Conservation (phyloP, 2,888 invertebrate species). For the Hypselothyrea guttata region DNA sequence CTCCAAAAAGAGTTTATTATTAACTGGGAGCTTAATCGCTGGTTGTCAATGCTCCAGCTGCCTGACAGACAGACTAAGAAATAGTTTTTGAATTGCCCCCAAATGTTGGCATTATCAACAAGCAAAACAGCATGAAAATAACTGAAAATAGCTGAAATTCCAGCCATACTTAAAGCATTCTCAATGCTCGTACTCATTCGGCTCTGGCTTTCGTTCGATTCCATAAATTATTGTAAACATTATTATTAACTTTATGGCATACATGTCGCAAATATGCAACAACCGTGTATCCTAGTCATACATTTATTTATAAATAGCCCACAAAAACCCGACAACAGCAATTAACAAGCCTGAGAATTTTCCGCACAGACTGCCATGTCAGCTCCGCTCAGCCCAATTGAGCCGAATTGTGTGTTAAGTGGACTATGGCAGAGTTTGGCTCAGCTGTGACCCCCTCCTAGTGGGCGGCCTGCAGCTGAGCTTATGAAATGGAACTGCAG, state of each 20-base stretch:
- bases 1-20: constrained; percentile 53
- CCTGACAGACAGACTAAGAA: constrained; percentile 20
- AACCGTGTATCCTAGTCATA: constrained; percentile 15
- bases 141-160: constrained; percentile 10
- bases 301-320: constrained; percentile 62
- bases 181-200: too few species aligned
- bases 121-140: constrained; percentile 14
- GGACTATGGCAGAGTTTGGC: constrained; percentile 10
- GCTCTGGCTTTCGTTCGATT: background rate
- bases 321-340: constrained; percentile 67
- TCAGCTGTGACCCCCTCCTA: constrained; percentile 15
- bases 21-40: constrained; percentile 48
- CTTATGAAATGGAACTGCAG: constrained; percentile 64
- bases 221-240: constrained; percentile 12
- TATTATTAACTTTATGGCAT: constrained; percentile 24
- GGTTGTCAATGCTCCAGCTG: constrained; percentile 41
- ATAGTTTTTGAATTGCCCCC: constrained; percentile 6
- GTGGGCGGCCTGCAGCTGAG: constrained; percentile 52
- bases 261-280: constrained; percentile 25
- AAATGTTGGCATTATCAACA: background rate
- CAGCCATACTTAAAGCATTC: background rate
- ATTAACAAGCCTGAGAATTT: constrained; percentile 71
- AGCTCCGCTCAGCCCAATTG: too few species aligned
- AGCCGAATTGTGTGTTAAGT: constrained; percentile 9
- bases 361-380: constrained; percentile 44